Conservation (phyloP, 2,888 invertebrate species). For the Andrena flavipes region DNA sequence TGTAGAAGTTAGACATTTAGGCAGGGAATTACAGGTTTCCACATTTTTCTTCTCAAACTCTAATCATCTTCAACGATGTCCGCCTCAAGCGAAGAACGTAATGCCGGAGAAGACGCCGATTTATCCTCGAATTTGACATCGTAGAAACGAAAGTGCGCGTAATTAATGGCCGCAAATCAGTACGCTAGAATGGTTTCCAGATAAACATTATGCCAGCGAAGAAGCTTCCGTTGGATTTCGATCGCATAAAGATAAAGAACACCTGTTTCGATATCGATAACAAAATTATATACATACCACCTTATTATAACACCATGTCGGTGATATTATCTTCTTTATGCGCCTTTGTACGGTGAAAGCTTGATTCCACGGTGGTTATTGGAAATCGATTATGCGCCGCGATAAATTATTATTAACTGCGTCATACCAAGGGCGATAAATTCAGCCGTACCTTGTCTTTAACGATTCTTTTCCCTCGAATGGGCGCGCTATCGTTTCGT, state of each 20-base stretch:
- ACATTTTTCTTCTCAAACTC: not conserved
- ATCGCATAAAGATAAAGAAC: conserved; percentile 57
- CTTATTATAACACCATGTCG: conserved; percentile 65
- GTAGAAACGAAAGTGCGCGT: conserved; percentile 24
- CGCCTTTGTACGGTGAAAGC: conserved; percentile 63
- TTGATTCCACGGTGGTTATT: conserved; percentile 64
- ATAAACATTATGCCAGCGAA: conserved; percentile 39
- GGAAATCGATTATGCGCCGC: conserved; percentile 53
- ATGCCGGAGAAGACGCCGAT: conserved; percentile 15
- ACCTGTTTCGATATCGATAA: conserved; percentile 65
- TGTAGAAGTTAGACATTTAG: not conserved
- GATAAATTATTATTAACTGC: conserved; percentile 55
- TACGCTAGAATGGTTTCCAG: conserved; percentile 36
- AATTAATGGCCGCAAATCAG: conserved; percentile 48
- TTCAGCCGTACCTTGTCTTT: conserved; percentile 48
- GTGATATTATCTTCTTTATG: conserved; percentile 64
- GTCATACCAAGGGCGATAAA: conserved; percentile 46
- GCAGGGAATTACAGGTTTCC: not conserved
- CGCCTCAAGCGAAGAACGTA: not conserved
- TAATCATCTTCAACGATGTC: not conserved
- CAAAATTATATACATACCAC: conserved; percentile 63
- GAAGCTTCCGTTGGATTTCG: conserved; percentile 59
- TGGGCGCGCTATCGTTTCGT: conserved; percentile 4
- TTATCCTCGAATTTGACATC: conserved; percentile 30
- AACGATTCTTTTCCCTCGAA: conserved; percentile 19